Percentiles rank a stretch among this genome's conserved stretches.
phyloP scores from a whole-genome alignment of 2,113 vertebrate species.

The Periophthalmus modestus region DNA sequence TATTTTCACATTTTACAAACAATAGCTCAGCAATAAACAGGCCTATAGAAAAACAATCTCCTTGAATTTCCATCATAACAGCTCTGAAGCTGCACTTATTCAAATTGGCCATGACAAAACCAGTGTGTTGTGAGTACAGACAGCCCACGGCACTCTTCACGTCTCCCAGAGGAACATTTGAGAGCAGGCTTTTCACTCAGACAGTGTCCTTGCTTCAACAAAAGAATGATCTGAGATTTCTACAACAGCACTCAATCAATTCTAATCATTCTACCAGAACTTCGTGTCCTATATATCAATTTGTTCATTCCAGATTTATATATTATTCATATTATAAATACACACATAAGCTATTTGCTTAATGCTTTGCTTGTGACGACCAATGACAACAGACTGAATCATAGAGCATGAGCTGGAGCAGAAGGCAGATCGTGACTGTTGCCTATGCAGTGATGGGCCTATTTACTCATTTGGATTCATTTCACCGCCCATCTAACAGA shows the following conservation, averaged over 20 bases:
- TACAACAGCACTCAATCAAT: background rate
- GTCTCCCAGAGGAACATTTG: constrained; percentile 2
- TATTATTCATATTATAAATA: background rate
- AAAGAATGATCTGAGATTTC: constrained; percentile 1
- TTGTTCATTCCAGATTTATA: background rate
- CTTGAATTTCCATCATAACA: constrained; percentile 1
- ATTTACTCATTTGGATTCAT: background rate
- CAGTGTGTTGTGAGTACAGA: constrained; percentile 6
- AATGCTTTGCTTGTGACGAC: constrained; percentile 17
- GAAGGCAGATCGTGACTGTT: constrained; percentile 42
- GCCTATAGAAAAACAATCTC: background rate
- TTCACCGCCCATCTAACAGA: background rate
- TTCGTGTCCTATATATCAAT: background rate
- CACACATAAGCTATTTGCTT: background rate
- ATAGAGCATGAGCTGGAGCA: constrained; percentile 20
- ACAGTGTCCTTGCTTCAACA: constrained; percentile 42
- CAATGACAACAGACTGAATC: constrained; percentile 42
- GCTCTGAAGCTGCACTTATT: background rate
- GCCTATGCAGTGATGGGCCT: background rate
- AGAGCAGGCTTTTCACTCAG: constrained; percentile 15
- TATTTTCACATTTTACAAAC: background rate
- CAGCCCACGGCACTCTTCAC: constrained; percentile 14
- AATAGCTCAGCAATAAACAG: background rate
- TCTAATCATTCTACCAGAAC: background rate
- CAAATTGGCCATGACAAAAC: constrained; percentile 28